phyloP scores from a whole-genome alignment of 2,888 invertebrate genomes.

The Halictus quadricinctus region DNA sequence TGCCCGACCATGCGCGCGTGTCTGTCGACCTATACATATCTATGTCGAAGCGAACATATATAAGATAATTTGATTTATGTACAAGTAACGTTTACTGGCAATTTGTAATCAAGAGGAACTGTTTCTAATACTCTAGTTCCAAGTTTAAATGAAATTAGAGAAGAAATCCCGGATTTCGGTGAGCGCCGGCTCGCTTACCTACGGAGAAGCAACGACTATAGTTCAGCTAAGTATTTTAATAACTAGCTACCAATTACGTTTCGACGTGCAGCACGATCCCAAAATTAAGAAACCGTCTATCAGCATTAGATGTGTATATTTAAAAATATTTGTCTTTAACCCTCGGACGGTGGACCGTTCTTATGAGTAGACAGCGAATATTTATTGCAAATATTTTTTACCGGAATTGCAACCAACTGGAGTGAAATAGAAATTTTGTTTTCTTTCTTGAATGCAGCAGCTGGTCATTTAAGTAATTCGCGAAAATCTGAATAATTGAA shows the following conservation, averaged over 20 bases:
- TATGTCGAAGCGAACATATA: slow-evolving; percentile 29
- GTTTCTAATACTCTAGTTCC: slow-evolving; percentile 12
- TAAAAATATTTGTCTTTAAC: no score
- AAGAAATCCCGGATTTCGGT: neutral
- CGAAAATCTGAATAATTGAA: no score
- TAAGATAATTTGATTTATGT: slow-evolving; percentile 40
- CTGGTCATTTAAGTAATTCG: no score
- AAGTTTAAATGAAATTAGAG: slow-evolving; percentile 24
- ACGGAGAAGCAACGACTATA: neutral
- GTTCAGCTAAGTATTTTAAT: neutral
- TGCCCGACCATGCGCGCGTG: neutral
- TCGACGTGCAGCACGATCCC: neutral
- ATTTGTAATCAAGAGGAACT: slow-evolving; percentile 45
- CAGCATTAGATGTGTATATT: neutral
- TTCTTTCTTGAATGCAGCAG: no score
- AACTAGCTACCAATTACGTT: neutral
- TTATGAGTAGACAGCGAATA: no score
- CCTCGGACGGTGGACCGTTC: no score
- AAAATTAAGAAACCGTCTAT: neutral
- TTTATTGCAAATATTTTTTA: no score
- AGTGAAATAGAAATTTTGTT: no score
- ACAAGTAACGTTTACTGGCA: slow-evolving; percentile 36
- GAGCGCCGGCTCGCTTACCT: neutral
- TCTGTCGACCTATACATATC: slow-evolving; percentile 2
- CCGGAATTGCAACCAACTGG: no score